These are phyloP conservation scores for Characodon lateralis DNA, from an alignment of 2,797 vertebrate species.

Conservation along the genomic window DNA sequence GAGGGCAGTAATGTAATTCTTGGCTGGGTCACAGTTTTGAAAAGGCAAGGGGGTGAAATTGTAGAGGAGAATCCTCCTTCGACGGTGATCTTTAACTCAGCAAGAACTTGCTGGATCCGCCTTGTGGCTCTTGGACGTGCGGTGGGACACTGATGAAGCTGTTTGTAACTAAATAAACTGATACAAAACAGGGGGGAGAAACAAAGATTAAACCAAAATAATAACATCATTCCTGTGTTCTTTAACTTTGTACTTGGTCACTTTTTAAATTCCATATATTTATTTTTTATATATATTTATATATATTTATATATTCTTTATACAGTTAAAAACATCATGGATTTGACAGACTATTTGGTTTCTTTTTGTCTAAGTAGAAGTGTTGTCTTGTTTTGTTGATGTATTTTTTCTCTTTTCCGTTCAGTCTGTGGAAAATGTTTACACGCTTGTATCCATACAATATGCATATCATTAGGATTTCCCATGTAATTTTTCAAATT, in stretches of 20 bases:
- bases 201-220: slow-evolving; percentile 46
- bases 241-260: slow-evolving; percentile 77
- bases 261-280: slow-evolving; percentile 84
- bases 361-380: slow-evolving; percentile 81
- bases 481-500: slow-evolving; percentile 38
- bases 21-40: slow-evolving; percentile 61
- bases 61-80: slow-evolving; percentile 26
- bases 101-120: slow-evolving; percentile 10
- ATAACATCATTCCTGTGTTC: slow-evolving; percentile 76
- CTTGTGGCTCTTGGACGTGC: slow-evolving; percentile 1
- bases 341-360: slow-evolving; percentile 86
- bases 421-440: slow-evolving; percentile 59
- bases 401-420: slow-evolving; percentile 64
- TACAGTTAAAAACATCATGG: slow-evolving; percentile 87
- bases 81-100: slow-evolving; percentile 15
- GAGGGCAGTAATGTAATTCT: slow-evolving; percentile 56
- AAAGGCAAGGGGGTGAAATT: slow-evolving; percentile 31
- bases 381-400: slow-evolving; percentile 76
- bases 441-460: slow-evolving; percentile 50
- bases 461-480: slow-evolving; percentile 58
- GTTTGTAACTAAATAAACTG: slow-evolving; percentile 42
- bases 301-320: slow-evolving; percentile 83
- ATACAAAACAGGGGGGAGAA: slow-evolving; percentile 58
- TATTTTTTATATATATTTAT: slow-evolving; percentile 82
- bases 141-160: slow-evolving; percentile 22